Percentiles rank a stretch among this genome's conserved stretches.
phyloP scores from a whole-genome alignment of 2,113 vertebrate species.

The Neolamprologus hecqui region DNA sequence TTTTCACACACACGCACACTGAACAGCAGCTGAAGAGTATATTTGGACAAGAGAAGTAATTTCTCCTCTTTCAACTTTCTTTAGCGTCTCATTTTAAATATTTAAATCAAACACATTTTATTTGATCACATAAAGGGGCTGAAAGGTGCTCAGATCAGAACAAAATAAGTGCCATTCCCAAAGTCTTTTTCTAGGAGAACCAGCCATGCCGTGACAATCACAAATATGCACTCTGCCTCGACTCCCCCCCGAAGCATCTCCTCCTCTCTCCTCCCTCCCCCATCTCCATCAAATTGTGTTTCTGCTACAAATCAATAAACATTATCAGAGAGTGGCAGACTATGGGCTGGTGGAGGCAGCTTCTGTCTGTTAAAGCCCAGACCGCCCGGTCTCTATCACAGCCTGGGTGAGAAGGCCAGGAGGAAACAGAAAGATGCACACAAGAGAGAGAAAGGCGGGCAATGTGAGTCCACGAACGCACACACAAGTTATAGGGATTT shows the following conservation, averaged over 20 bases:
- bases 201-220: constrained; percentile 49
- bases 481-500: background rate
- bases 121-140: background rate
- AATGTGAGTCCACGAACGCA: background rate
- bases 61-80: background rate
- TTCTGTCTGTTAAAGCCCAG: constrained; percentile 62
- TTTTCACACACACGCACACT: background rate
- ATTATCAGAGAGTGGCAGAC: constrained; percentile 74
- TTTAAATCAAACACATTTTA: background rate
- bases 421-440: constrained; percentile 3
- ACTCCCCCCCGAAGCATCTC: background rate
- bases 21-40: background rate
- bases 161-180: background rate
- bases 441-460: background rate
- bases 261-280: background rate
- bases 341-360: constrained; percentile 64
- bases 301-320: constrained; percentile 74
- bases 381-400: constrained; percentile 59
- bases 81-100: background rate
- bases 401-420: constrained; percentile 34
- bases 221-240: constrained; percentile 37
- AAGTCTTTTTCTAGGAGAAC: constrained; percentile 7
- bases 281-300: constrained; percentile 70
- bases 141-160: background rate
- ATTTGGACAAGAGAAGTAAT: background rate